These are phyloP conservation scores for Chaetodon auriga DNA, from an alignment of 2,113 vertebrate species.

Conservation along the genomic window DNA sequence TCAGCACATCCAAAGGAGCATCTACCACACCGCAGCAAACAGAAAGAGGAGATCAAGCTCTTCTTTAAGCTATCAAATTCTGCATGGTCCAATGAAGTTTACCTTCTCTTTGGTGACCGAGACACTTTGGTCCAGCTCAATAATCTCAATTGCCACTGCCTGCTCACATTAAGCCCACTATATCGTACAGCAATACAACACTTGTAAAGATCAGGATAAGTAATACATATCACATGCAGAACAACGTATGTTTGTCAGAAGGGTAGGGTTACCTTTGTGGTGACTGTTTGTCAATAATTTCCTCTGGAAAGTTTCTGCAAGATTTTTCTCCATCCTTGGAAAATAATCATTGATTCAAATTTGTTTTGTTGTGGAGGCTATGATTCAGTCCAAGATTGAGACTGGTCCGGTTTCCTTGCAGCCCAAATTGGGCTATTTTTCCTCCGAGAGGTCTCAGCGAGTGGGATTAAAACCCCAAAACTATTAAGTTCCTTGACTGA, in stretches of 20 bases:
- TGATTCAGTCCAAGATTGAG: conserved; percentile 66
- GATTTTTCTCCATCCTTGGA: conserved; percentile 47
- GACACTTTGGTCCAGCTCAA: conserved; percentile 62
- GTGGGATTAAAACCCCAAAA: conserved; percentile 70
- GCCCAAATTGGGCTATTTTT: conserved; percentile 70
- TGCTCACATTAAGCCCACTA: conserved; percentile 59
- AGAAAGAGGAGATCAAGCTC: conserved; percentile 60
- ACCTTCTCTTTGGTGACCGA: conserved; percentile 44
- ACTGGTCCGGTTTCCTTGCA: conserved; percentile 65
- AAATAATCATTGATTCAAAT: conserved; percentile 72
- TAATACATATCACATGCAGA: conserved; percentile 58
- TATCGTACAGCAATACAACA: conserved; percentile 47
- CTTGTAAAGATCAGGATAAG: conserved; percentile 46
- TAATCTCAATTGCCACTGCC: conserved; percentile 66
- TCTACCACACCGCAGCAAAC: conserved; percentile 51
- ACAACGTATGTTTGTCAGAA: conserved; percentile 39
- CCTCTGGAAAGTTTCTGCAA: conserved; percentile 61
- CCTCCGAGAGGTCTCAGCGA: conserved; percentile 47
- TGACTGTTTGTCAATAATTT: conserved; percentile 68
- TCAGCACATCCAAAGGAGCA: conserved; percentile 71
- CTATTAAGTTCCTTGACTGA: conserved; percentile 67
- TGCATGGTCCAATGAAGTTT: conserved; percentile 70
- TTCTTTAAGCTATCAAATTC: conserved; percentile 73
- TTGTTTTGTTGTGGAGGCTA: conserved; percentile 67
- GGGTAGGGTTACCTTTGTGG: conserved; percentile 61